Conservation (phyloP, 1,140 invertebrate species). For the Formica exsecta region DNA sequence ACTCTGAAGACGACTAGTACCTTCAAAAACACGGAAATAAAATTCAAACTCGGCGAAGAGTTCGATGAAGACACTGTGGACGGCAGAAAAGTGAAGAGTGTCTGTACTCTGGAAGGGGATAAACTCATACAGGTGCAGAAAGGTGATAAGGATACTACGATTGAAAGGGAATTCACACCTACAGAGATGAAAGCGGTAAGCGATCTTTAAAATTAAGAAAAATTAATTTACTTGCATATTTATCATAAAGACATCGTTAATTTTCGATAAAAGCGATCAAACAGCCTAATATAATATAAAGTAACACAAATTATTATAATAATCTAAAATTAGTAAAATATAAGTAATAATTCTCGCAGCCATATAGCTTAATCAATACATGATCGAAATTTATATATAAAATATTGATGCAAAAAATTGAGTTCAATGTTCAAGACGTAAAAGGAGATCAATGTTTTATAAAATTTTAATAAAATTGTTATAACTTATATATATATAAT, state of each 20-base stretch:
- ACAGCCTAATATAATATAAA: background rate
- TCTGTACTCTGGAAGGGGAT: constrained; percentile 89
- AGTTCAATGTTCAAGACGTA: too few species aligned
- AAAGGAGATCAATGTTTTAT: too few species aligned
- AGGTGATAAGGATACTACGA: constrained; percentile 88
- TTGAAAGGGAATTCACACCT: constrained; percentile 89
- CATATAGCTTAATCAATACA: too few species aligned
- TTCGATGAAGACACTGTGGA: constrained; percentile 95
- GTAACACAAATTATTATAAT: background rate
- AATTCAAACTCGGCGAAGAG: constrained; percentile 93
- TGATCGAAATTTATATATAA: too few species aligned
- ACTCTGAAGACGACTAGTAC: constrained; percentile 92
- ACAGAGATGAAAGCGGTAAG: constrained; percentile 90
- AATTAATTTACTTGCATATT: background rate
- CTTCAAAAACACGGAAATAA: constrained; percentile 93
- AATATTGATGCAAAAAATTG: too few species aligned
- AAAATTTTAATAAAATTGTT: too few species aligned
- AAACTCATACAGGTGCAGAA: constrained; percentile 91
- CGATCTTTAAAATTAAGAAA: constrained; percentile 22
- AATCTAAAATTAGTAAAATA: too few species aligned
- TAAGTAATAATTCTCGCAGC: too few species aligned
- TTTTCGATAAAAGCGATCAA: constrained; percentile 5
- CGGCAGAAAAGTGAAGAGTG: constrained; percentile 93
- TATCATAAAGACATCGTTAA: background rate
- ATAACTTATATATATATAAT: background rate